Conservation (phyloP, 2,888 invertebrate species). For the Geotrupes spiniger region DNA sequence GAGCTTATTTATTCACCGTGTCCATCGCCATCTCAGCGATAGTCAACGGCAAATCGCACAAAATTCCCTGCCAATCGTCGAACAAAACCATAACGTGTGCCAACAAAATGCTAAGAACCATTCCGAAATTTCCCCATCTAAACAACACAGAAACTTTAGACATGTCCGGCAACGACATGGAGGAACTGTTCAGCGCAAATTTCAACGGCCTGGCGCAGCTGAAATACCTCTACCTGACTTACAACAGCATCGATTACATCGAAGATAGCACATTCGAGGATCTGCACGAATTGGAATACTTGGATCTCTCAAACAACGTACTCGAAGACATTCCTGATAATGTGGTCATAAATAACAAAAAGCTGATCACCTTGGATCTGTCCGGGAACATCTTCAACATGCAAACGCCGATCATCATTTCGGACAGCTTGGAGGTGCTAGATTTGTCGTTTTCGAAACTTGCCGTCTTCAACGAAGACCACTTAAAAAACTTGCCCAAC, state of each 20-base stretch:
- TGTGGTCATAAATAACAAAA: constrained; percentile 36
- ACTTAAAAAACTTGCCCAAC: constrained; percentile 38
- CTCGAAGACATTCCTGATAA: constrained; percentile 37
- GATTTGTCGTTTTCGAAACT: constrained; percentile 42
- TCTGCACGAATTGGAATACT: constrained; percentile 40
- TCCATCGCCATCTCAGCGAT: neutral
- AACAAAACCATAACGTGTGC: neutral
- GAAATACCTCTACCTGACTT: constrained; percentile 40
- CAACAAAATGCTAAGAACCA: constrained; percentile 29
- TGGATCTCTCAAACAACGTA: constrained; percentile 43
- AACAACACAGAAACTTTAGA: constrained; percentile 40
- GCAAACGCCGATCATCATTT: constrained; percentile 39
- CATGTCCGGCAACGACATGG: constrained; percentile 42
- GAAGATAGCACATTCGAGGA: constrained; percentile 38
- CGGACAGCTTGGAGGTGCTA: constrained; percentile 39
- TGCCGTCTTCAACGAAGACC: constrained; percentile 32
- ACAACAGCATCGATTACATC: constrained; percentile 38
- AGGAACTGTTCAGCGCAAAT: constrained; percentile 34
- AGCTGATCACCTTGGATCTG: constrained; percentile 40
- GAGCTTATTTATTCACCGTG: neutral
- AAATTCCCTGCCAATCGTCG: neutral
- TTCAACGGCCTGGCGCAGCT: constrained; percentile 38
- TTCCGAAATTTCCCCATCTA: constrained; percentile 40
- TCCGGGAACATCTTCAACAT: constrained; percentile 41
- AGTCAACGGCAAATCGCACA: neutral